Evolutionary conservation across 2,113 vertebrate genomes (phyloP).

Genomic region (Lipophrys pholis): DNA sequence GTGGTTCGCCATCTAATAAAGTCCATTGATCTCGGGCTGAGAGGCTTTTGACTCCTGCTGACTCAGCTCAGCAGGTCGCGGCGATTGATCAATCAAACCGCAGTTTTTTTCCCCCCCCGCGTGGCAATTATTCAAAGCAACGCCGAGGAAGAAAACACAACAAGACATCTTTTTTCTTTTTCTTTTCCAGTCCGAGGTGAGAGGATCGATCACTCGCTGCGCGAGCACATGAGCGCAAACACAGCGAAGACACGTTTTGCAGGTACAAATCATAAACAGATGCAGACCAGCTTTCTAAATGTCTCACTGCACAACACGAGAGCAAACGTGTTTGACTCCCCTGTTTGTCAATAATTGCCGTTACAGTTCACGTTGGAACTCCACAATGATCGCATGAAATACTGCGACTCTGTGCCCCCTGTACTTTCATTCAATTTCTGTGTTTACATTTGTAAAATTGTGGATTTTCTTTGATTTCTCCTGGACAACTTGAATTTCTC

Average conservation of each 20-base stretch:
- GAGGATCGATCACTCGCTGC: slow-evolving; percentile 27
- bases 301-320: too few relatives aligned
- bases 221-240: too few relatives aligned
- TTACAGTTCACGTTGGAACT: too few relatives aligned
- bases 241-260: background rate
- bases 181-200: slow-evolving; percentile 1
- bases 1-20: background rate
- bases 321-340: too few relatives aligned
- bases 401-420: too few relatives aligned
- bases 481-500: too few relatives aligned
- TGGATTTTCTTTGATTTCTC: too few relatives aligned
- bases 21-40: background rate
- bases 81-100: slow-evolving; percentile 11
- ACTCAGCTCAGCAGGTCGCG: slow-evolving; percentile 20
- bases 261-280: background rate
- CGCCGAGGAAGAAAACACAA: background rate
- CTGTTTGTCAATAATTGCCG: too few relatives aligned
- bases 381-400: too few relatives aligned
- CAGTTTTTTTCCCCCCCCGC: slow-evolving; percentile 12
- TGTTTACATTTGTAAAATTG: too few relatives aligned
- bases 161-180: background rate
- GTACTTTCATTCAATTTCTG: too few relatives aligned
- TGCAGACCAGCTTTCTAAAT: too few relatives aligned
- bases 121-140: slow-evolving; percentile 29
- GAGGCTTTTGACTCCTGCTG: background rate